These are phyloP conservation scores for Nemotelus nigrinus DNA, from an alignment of 2,888 invertebrate species.

Conservation along the genomic window DNA sequence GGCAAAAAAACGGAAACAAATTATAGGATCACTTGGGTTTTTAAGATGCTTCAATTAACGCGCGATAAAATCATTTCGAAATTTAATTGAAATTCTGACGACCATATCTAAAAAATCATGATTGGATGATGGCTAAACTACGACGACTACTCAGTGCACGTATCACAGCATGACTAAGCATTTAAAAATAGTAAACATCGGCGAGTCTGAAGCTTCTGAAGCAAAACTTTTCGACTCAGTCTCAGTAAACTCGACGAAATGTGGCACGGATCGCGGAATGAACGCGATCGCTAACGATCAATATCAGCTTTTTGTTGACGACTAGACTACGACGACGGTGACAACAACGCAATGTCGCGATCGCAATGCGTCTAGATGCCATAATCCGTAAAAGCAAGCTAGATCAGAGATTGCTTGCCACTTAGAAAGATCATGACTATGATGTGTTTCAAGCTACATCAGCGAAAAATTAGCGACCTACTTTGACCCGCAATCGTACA, in stretches of 20 bases:
- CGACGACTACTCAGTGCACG: constrained; percentile 47
- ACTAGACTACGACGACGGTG: constrained; percentile 2
- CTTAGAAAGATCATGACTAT: too few relatives aligned
- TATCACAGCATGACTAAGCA: constrained; percentile 62
- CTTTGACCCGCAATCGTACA: too few relatives aligned
- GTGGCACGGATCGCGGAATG: constrained; percentile 19
- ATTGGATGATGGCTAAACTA: constrained; percentile 24
- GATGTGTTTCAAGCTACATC: too few relatives aligned
- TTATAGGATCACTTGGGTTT: not conserved
- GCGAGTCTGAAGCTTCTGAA: constrained; percentile 45
- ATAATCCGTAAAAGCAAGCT: not conserved
- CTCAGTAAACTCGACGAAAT: constrained; percentile 26
- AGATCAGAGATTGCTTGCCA: too few relatives aligned
- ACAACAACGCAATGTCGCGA: constrained; percentile 26
- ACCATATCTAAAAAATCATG: not conserved
- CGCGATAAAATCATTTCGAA: not conserved
- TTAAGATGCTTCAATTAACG: not conserved
- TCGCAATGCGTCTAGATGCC: constrained; percentile 5
- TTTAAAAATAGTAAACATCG: constrained; percentile 65
- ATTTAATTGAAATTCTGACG: not conserved
- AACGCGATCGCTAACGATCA: constrained; percentile 29
- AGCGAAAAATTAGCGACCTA: too few relatives aligned
- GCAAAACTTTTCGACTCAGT: constrained; percentile 29
- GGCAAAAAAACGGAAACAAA: not conserved
- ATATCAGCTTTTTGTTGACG: constrained; percentile 22